phyloP scores from a whole-genome alignment of 2,888 invertebrate genomes.

The Sphinx pinastri region DNA sequence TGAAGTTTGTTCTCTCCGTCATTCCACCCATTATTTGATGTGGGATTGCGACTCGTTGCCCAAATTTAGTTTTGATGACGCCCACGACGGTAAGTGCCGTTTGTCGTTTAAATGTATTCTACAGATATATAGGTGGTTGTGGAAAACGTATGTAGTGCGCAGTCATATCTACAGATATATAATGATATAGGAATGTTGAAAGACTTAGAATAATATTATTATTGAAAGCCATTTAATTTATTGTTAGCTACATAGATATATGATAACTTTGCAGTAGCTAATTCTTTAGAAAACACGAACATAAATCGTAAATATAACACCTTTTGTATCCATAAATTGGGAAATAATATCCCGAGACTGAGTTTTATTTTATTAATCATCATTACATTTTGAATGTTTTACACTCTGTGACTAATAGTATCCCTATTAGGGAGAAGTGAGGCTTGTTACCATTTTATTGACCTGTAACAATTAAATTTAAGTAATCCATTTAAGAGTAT shows the following conservation, averaged over 20 bases:
- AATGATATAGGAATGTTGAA: too few relatives aligned
- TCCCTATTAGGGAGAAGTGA: neutral
- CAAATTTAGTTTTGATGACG: slow-evolving; percentile 74
- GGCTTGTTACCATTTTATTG: neutral
- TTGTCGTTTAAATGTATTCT: slow-evolving; percentile 24
- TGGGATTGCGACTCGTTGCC: slow-evolving; percentile 70
- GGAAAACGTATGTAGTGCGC: too few relatives aligned
- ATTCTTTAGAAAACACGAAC: too few relatives aligned
- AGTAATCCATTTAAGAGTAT: slow-evolving; percentile 19
- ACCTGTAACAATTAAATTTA: neutral
- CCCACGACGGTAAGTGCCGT: slow-evolving; percentile 58
- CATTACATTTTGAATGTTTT: neutral
- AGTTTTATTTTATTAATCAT: too few relatives aligned
- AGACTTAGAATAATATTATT: too few relatives aligned
- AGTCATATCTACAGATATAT: too few relatives aligned
- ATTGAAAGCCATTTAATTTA: too few relatives aligned
- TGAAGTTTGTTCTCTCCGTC: slow-evolving; percentile 74
- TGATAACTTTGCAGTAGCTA: too few relatives aligned
- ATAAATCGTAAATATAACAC: too few relatives aligned
- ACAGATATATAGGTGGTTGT: too few relatives aligned
- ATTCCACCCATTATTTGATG: slow-evolving; percentile 75
- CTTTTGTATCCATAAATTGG: neutral
- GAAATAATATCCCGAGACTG: neutral
- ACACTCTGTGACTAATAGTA: neutral
- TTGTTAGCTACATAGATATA: too few relatives aligned